Base-by-base conservation (phyloP, 2,888 invertebrate species). In the Eilema caniola region DNA sequence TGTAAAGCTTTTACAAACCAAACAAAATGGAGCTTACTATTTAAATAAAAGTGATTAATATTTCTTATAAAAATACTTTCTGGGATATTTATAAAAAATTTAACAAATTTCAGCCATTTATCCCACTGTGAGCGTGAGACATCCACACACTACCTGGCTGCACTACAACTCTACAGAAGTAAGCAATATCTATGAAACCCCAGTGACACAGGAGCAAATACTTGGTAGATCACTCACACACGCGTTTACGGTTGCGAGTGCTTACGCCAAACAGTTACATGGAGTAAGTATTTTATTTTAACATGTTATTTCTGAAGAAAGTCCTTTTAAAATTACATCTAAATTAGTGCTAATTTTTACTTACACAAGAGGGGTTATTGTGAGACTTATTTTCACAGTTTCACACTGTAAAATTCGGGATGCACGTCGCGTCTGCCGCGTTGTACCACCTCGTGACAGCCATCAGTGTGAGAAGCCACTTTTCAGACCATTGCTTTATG, bases 71-170 rank as follows among this genome's bases (percentile, higher is more conserved):
- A 28, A 2, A 24, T 11, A 57, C 24, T 12, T 61, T 20, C 60
- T 0, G 20, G 31, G 8, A 3, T n/a, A 61, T 33, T 31, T 4
- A 20, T 23, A 57, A 57, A 31, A 12, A 37, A 25, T 57, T 56
- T 0, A 57, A 2, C 11, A 20, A 37, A 66, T 89, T 90, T 0
- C 86, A 97, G 97, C 97, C 60, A 89, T 97, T 65, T 89, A 86
- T 37, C 84, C 91, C 56, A 91, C 84, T 63, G 89, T 95, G 0
- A 88, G 82, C n/a, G 90, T 95, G 83, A 92, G 89, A 70, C 96
- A 97, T 88, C 96, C 97, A 0, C 98, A 99, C 85, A 98, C 98
- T 41, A 95, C 98, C 28, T 96, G 98, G 88, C 90, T 97, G n/a
- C 96, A 97, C 84, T 97, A 96, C 85, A 96, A 98, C 85, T 90